These are phyloP conservation scores for Leptobrachium leishanense DNA, from an alignment of 2,113 vertebrate species.

Conservation along the genomic window DNA sequence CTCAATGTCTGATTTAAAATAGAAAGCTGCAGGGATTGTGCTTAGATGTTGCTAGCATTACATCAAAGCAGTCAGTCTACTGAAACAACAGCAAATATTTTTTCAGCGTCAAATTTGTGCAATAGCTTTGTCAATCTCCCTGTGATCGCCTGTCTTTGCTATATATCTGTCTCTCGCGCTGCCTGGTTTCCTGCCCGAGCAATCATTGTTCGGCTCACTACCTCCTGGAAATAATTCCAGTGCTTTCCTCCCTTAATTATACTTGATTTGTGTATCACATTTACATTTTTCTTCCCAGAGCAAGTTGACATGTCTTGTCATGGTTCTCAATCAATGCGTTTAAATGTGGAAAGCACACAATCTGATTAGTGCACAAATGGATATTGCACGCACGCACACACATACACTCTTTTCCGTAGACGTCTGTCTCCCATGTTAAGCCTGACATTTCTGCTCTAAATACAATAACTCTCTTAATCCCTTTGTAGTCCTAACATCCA, in stretches of 20 bases:
- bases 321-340: neutral
- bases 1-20: too few relatives aligned
- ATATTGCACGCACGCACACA: neutral
- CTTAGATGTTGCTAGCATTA: too few relatives aligned
- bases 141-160: neutral
- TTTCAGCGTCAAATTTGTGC: neutral
- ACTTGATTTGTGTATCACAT: neutral
- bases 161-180: neutral
- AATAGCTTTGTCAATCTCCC: neutral
- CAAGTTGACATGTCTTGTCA: constrained; percentile 1
- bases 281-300: neutral
- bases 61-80: too few relatives aligned
- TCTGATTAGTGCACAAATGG: neutral
- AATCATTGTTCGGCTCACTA: neutral
- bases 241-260: neutral
- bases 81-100: neutral
- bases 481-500: neutral
- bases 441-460: neutral
- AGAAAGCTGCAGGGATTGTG: too few relatives aligned
- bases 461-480: neutral
- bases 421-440: neutral
- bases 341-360: neutral
- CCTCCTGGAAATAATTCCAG: neutral
- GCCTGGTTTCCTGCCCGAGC: neutral
- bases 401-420: neutral